Evolutionary conservation across 2,797 vertebrate species (phyloP), one percentile per base, ranked within the genome.

Genomic region (Artibeus lituratus): DNA sequence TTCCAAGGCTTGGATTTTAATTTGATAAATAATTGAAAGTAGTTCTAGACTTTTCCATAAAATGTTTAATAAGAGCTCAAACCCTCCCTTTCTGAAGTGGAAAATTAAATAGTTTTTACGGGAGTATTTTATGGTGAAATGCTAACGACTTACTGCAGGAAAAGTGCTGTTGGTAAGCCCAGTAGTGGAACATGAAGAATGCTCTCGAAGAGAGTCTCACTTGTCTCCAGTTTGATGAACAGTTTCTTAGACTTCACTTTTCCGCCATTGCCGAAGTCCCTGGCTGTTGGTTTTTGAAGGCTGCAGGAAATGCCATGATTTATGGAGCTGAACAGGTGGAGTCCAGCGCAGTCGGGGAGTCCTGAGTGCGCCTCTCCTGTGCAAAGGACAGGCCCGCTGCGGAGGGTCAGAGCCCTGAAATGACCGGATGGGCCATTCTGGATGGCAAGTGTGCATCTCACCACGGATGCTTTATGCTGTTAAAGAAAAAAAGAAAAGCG

Each of bases 21-120:
- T 98, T 98, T 84, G 93, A 98, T 98, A 98, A 98, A 98, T 98
- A 98, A 98, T 98, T 98, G 98, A 98, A 98, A 98, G 97, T 96
- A 98, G 96, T 98, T 98, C 98, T 97, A 98, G 97, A 97, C 97
- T 98, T 98, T 98, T 98, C 97, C 95, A 98, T 98, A 98, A 98
- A 98, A 98, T 98, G 98, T 98, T 98, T 98, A 98, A 98, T 98
- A 98, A 98, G 98, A 98, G 97, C 98, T 98, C 98, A 98, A 98
- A 97, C 96, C 94, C 97, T 98, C 93, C 94, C 84, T 98, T 97
- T 95, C 96, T 96, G 94, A 92, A 98, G 96, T 97, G 84, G 98
- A 98, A 98, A 98, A 98, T 98, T 98, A 98, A 98, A 98, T 98
- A 98, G 98, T 97, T 98, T 98, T 98, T 98, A 98, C 24, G 95